These are phyloP conservation scores for Mus caroli DNA, from an alignment of 2,797 vertebrate genomes.

Conservation along the genomic window DNA sequence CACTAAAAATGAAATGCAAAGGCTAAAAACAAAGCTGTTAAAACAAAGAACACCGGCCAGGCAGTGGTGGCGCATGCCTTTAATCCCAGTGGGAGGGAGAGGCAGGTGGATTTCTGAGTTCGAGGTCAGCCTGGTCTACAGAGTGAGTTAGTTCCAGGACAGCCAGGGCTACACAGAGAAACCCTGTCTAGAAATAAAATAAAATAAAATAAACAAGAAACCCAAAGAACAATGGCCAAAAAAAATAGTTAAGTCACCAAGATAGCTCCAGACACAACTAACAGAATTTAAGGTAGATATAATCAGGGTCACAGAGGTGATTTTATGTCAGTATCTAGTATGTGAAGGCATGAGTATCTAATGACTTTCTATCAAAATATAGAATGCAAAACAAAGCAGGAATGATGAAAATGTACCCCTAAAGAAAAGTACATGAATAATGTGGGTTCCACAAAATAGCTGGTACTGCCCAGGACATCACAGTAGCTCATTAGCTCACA, in stretches of 20 bases:
- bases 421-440: background rate
- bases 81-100: too few species aligned
- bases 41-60: background rate
- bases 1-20: constrained; percentile 24
- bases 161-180: too few species aligned
- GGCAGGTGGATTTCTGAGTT: too few species aligned
- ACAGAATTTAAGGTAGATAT: background rate
- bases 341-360: background rate
- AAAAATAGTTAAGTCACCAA: background rate
- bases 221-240: background rate
- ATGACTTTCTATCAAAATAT: constrained; percentile 26
- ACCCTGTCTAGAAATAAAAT: too few species aligned
- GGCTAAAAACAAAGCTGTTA: background rate
- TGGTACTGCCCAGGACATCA: background rate
- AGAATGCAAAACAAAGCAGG: background rate
- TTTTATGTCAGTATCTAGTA: background rate
- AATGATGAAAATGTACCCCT: constrained; percentile 10
- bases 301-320: background rate
- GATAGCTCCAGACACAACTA: background rate
- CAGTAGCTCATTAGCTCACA: background rate
- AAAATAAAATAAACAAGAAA: too few species aligned
- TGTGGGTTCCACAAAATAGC: background rate
- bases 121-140: too few species aligned
- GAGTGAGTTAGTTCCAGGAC: too few species aligned
- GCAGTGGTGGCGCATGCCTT: too few species aligned